phyloP scores from a whole-genome alignment of 2,113 vertebrate genomes.

The Poeciliopsis retropinna region DNA sequence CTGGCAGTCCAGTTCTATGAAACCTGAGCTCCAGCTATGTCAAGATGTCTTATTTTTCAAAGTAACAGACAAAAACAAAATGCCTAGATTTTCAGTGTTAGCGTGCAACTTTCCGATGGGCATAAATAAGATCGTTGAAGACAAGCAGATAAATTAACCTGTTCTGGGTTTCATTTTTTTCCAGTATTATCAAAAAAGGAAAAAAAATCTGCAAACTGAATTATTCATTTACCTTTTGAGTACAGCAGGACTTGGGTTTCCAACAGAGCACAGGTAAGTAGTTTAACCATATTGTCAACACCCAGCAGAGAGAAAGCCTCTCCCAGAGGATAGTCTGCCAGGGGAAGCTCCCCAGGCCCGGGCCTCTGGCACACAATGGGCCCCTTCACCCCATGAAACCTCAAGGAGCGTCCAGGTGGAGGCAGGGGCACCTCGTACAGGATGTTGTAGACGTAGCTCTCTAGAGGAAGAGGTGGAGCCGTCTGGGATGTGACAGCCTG shows the following conservation, averaged over 20 bases:
- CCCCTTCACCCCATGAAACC: conserved; percentile 94
- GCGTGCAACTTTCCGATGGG: background rate
- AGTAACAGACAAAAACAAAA: background rate
- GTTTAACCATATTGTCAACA: conserved; percentile 92
- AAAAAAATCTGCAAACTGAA: background rate
- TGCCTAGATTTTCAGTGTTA: background rate
- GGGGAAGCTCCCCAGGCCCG: conserved; percentile 87
- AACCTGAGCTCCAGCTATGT: background rate
- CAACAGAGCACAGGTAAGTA: conserved; percentile 95
- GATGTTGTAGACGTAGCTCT: conserved; percentile 97
- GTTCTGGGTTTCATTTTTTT: background rate
- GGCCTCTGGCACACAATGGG: conserved; percentile 95
- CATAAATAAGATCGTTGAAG: background rate
- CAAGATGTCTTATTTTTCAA: background rate
- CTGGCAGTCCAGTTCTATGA: background rate
- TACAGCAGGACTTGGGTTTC: conserved; percentile 98
- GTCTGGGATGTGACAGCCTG: conserved; percentile 87
- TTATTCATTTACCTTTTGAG: conserved; percentile 86
- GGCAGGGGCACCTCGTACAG: conserved; percentile 96
- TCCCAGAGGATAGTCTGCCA: conserved; percentile 91
- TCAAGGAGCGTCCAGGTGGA: conserved; percentile 90
- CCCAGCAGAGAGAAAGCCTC: conserved; percentile 91
- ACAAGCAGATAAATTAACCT: background rate
- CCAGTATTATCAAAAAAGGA: background rate
- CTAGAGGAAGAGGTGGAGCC: conserved; percentile 91